Evolutionary conservation across 2,888 invertebrate genomes (phyloP).

Genomic region (Chaitophorus viminalis): DNA sequence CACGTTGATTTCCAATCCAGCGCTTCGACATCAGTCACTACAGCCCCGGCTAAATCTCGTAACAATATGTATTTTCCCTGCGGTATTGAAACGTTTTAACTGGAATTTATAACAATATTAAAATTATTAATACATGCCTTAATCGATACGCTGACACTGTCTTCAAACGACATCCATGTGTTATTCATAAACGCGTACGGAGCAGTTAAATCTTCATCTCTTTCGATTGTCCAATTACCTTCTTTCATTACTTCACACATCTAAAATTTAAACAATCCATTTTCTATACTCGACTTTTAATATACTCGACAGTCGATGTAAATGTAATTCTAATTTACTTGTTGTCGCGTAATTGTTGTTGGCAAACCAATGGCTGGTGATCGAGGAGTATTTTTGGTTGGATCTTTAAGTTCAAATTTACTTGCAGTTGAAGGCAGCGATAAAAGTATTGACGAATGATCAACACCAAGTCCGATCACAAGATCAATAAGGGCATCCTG

Average conservation of each 20-base stretch:
- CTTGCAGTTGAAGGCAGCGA: conserved; percentile 78
- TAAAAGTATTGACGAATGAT: conserved; percentile 76
- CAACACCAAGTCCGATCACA: conserved; percentile 77
- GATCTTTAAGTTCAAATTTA: conserved; percentile 75
- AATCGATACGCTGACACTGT: conserved; percentile 77
- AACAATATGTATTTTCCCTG: conserved; percentile 78
- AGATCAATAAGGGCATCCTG: conserved; percentile 82
- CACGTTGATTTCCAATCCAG: conserved; percentile 70
- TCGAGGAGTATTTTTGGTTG: conserved; percentile 76
- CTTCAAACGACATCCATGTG: conserved; percentile 82
- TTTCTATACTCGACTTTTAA: not conserved
- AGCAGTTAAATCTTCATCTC: conserved; percentile 81
- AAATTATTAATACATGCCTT: conserved; percentile 69
- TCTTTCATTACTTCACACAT: conserved; percentile 72
- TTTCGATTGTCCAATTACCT: conserved; percentile 78
- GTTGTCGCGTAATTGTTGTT: conserved; percentile 71
- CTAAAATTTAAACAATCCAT: conserved; percentile 63
- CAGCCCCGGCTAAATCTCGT: conserved; percentile 77
- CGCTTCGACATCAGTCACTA: conserved; percentile 72
- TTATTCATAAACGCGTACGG: conserved; percentile 79
- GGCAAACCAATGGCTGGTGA: conserved; percentile 74
- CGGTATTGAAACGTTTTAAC: not conserved
- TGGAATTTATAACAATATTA: not conserved
- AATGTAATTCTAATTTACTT: conserved; percentile 67
- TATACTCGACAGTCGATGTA: not conserved